Percentiles rank a stretch among this genome's conserved stretches.
Evolutionary conservation across 1,140 invertebrate species (phyloP).

Genomic region (Triops longicaudatus): DNA sequence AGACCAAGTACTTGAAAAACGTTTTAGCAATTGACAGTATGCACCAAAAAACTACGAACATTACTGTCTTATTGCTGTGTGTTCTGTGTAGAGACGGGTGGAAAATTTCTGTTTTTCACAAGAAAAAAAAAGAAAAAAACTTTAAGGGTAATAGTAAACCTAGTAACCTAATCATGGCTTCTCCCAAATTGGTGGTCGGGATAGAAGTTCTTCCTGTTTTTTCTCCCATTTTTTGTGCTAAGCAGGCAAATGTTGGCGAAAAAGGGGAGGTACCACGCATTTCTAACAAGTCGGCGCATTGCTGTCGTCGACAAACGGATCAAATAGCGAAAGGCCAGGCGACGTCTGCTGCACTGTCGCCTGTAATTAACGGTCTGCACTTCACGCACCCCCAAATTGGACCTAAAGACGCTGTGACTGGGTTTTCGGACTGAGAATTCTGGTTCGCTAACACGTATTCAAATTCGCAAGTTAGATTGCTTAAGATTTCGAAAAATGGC

Average conservation of each 20-base stretch:
- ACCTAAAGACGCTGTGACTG: too few species aligned
- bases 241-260: background rate
- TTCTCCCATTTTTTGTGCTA: background rate
- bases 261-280: background rate
- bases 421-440: too few species aligned
- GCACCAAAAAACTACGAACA: background rate
- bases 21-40: background rate
- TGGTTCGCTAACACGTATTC: too few species aligned
- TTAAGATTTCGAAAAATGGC: too few species aligned
- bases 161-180: background rate
- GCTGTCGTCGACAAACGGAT: background rate
- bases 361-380: background rate
- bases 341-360: slow-evolving; percentile 8
- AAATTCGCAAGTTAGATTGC: too few species aligned
- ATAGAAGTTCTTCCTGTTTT: background rate
- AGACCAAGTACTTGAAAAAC: background rate
- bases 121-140: too few species aligned
- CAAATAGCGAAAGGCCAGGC: background rate
- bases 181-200: background rate
- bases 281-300: background rate
- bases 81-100: too few species aligned
- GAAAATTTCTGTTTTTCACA: too few species aligned
- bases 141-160: background rate
- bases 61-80: background rate
- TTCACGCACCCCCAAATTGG: background rate